Evolutionary conservation across 2,113 vertebrate genomes (phyloP).

Genomic region (Argyrosomus japonicus): DNA sequence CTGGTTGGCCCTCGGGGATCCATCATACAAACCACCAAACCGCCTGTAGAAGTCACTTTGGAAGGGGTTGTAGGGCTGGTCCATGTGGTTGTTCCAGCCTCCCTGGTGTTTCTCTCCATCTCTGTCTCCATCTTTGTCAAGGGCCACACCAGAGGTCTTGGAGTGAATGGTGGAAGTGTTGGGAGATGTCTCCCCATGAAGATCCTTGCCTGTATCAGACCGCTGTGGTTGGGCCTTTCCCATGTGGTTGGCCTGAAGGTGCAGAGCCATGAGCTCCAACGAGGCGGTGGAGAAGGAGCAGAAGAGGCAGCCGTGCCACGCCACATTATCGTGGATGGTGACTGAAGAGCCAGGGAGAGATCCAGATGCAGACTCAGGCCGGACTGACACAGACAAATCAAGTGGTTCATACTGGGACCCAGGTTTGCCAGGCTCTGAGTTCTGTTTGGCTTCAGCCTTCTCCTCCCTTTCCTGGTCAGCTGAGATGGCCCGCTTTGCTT

Average conservation of each 20-base stretch:
- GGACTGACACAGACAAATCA: conserved; percentile 93
- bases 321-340: conserved; percentile 95
- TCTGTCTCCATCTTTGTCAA: conserved; percentile 84
- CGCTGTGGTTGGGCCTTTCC: conserved; percentile 89
- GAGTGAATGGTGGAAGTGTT: conserved; percentile 81
- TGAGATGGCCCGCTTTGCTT: conserved; percentile 79
- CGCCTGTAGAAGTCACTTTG: conserved; percentile 96
- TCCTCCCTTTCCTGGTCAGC: conserved; percentile 85
- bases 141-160: conserved; percentile 59
- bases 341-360: conserved; percentile 92
- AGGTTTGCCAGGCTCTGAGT: conserved; percentile 83
- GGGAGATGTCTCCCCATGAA: conserved; percentile 82
- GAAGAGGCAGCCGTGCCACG: conserved; percentile 97
- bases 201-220: conserved; percentile 85
- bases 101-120: conserved; percentile 84
- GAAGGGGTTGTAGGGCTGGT: conserved; percentile 86
- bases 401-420: conserved; percentile 96
- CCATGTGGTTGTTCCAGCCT: conserved; percentile 90
- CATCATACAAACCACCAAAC: conserved; percentile 89
- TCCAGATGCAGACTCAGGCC: conserved; percentile 91
- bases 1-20: conserved; percentile 78
- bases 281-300: conserved; percentile 97
- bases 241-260: conserved; percentile 97
- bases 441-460: conserved; percentile 84
- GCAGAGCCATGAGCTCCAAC: conserved; percentile 96